Conservation (phyloP, 2,797 vertebrate genomes). For the Chaetophractus vellerosus region DNA sequence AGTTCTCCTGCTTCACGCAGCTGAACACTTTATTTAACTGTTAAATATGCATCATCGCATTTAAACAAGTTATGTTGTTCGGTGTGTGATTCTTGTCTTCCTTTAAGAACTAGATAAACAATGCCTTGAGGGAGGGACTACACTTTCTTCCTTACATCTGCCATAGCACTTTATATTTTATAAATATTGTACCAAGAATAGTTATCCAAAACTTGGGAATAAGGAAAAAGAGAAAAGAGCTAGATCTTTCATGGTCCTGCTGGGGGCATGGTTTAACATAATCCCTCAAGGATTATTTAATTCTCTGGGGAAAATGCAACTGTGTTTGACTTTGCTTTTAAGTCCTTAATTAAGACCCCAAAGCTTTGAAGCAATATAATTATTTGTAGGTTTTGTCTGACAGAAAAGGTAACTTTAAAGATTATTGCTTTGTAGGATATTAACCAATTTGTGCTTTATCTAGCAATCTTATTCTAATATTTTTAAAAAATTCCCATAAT, state of each 20-base stretch:
- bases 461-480: slow-evolving; percentile 25
- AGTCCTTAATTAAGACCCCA: no score
- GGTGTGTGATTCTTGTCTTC: slow-evolving; percentile 25
- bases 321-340: not conserved
- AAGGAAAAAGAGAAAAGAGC: not conserved
- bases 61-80: not conserved
- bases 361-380: not conserved
- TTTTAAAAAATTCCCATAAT: not conserved
- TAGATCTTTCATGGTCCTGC: not conserved
- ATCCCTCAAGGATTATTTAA: not conserved
- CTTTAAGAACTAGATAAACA: not conserved
- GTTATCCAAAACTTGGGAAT: not conserved
- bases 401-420: not conserved
- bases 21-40: not conserved
- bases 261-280: not conserved
- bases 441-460: not conserved
- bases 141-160: not conserved
- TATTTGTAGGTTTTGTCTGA: not conserved
- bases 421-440: not conserved
- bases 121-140: not conserved
- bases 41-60: not conserved
- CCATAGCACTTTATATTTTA: not conserved
- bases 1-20: not conserved
- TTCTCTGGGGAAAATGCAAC: not conserved
- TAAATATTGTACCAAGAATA: slow-evolving; percentile 7